These are phyloP conservation scores for Microcebus lehilahytsara DNA, from an alignment of 2,113 vertebrate genomes.

Conservation along the genomic window DNA sequence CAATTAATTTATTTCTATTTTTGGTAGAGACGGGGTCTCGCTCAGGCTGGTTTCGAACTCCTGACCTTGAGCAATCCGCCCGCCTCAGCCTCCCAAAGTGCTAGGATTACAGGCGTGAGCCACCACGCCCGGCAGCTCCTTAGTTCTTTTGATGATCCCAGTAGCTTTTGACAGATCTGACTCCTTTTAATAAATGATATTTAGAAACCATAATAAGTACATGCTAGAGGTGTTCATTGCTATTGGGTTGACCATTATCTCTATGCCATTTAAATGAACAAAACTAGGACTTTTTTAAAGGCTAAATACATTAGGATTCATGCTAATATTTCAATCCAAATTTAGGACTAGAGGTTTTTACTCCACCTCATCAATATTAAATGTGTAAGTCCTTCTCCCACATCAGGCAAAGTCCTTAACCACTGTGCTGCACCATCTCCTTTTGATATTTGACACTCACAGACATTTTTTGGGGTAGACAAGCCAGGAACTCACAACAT, in stretches of 20 bases:
- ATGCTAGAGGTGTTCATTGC: background rate
- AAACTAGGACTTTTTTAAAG: background rate
- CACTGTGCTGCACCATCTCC: background rate
- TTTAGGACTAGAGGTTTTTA: background rate
- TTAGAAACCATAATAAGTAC: background rate
- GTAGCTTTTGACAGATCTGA: background rate
- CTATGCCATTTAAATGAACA: background rate
- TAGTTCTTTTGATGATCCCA: background rate
- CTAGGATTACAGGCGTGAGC: too few species aligned
- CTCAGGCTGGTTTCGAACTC: too few species aligned
- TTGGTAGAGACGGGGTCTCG: too few species aligned
- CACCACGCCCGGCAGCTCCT: too few species aligned
- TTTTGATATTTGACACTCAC: background rate
- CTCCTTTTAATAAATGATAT: background rate
- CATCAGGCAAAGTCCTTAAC: background rate
- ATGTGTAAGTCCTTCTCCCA: background rate
- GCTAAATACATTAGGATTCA: background rate
- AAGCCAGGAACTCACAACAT: background rate
- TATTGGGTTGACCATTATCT: background rate
- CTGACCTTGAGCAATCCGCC: too few species aligned
- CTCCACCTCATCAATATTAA: background rate
- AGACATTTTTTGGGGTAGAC: background rate
- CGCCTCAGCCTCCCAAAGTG: too few species aligned
- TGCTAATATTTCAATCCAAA: background rate
- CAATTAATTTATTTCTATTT: too few species aligned